Evolutionary conservation across 2,797 vertebrate genomes (phyloP), one percentile per base, ranked within the genome.

Genomic region (Calcarius lapponicus): DNA sequence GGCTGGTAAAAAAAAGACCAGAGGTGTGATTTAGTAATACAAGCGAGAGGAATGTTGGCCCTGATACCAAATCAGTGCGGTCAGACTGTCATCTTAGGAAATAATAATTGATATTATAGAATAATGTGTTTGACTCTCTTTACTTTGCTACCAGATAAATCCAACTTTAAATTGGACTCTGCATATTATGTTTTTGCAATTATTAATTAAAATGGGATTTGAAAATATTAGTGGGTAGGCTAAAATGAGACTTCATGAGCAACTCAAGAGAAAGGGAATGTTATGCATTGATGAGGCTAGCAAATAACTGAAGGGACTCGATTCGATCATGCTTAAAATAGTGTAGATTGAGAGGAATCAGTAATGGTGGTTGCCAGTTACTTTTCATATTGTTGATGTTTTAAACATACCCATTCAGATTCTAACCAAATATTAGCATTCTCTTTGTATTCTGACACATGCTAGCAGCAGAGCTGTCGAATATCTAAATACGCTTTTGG

Each of bases 371-470:
- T 73, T 96, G 62, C 72, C 73, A 92, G 13, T 94, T 90, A 50
- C 67, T 88, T 91, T 86, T 75, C 65, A 62, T 70, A 79, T 80
- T 85, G 48, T 21, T 92, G 25, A 32, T 87, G 14, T 88, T 95
- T 93, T 65, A 51, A 80, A 62, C 87, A 80, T 29, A 56, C 64
- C 81, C 78, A 34, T 72, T 95, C 38, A 86, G 38, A 65, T 86
- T 95, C 73, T 96, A 94, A 91, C 65, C 66, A 84, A 93, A 82
- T 92, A 62, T 36, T 91, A 91, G 34, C 60, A 48, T 81, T 93
- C 43, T 73, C 18, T 90, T 88, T 91, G 34, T 85, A 80, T 81
- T 72, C 62, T 89, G 54, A 88, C 29, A 56, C 40, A 32, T 73
- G n/a, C n/a, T 79, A 95, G 83, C 51, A 93, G 29, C 86, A 92